phyloP scores from a whole-genome alignment of 2,888 invertebrate genomes.

The Biston betularia region DNA sequence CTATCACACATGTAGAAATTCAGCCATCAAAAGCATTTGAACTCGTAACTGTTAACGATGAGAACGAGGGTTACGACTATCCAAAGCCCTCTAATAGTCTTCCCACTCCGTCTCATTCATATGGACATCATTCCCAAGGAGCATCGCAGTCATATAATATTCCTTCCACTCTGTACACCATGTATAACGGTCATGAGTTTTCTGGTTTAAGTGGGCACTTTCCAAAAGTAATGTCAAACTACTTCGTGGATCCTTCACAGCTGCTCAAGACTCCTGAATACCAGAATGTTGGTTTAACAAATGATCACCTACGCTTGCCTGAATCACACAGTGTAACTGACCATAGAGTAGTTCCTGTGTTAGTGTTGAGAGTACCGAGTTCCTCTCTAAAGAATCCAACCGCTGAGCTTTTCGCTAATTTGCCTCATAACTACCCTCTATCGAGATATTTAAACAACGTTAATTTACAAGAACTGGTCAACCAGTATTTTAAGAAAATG shows the following conservation, averaged over 20 bases:
- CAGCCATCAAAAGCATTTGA: constrained; percentile 86
- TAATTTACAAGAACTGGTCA: constrained; percentile 84
- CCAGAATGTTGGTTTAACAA: constrained; percentile 81
- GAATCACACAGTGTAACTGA: constrained; percentile 60
- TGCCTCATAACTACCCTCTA: constrained; percentile 84
- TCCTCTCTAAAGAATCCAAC: constrained; percentile 83
- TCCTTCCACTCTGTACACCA: constrained; percentile 76
- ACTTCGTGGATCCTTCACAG: constrained; percentile 77
- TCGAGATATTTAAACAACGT: constrained; percentile 84
- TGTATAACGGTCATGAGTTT: constrained; percentile 79
- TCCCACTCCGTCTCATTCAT: constrained; percentile 55
- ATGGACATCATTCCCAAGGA: constrained; percentile 42
- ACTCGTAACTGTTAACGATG: constrained; percentile 71
- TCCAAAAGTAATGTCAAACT: constrained; percentile 79
- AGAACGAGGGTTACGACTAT: constrained; percentile 67
- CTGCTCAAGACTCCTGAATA: constrained; percentile 77
- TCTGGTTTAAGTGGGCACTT: constrained; percentile 78
- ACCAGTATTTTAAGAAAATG: constrained; percentile 81
- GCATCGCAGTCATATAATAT: constrained; percentile 32
- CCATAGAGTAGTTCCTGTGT: constrained; percentile 84
- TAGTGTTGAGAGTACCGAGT: constrained; percentile 86
- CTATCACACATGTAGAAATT: constrained; percentile 80
- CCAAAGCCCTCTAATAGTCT: constrained; percentile 66
- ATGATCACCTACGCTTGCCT: constrained; percentile 76
- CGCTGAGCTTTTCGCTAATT: constrained; percentile 83